phyloP scores from a whole-genome alignment of 2,797 vertebrate species.

The Ctenosaura bakeri region DNA sequence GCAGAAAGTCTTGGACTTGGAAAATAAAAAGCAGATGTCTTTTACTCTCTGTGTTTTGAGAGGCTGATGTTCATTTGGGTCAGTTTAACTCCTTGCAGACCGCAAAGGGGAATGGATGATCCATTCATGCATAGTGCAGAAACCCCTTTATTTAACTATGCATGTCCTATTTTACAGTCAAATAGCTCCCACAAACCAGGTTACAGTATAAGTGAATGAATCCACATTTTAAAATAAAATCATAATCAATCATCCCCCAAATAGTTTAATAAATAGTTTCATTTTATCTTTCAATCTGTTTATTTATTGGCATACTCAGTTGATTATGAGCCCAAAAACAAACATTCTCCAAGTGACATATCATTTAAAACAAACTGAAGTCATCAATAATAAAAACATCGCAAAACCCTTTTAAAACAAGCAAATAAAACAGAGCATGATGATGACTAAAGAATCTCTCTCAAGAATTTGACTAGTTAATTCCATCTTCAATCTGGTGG shows the following conservation, averaged over 20 bases:
- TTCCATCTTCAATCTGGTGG: constrained; percentile 49
- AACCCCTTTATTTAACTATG: background rate
- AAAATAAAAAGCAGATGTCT: constrained; percentile 87
- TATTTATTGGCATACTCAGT: background rate
- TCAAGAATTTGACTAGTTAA: constrained; percentile 14
- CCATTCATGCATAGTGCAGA: background rate
- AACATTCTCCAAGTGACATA: too few relatives aligned
- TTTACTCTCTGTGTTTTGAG: constrained; percentile 50
- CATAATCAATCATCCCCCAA: background rate
- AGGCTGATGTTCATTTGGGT: constrained; percentile 62
- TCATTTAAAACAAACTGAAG: too few relatives aligned
- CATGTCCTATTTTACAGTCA: background rate
- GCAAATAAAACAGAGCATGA: background rate
- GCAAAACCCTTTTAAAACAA: background rate
- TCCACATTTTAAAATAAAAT: background rate
- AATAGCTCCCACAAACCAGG: background rate
- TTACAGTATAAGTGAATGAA: background rate
- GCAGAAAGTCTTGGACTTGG: constrained; percentile 63
- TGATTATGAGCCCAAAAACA: background rate
- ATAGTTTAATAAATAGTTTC: background rate
- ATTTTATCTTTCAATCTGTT: constrained; percentile 16
- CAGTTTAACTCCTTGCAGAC: constrained; percentile 72
- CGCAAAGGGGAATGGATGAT: constrained; percentile 17
- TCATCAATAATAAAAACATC: background rate
- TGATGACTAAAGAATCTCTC: constrained; percentile 35